Evolutionary conservation across 2,113 vertebrate species (phyloP), one percentile per base, ranked within the genome.

Genomic region (Sander lucioperca): DNA sequence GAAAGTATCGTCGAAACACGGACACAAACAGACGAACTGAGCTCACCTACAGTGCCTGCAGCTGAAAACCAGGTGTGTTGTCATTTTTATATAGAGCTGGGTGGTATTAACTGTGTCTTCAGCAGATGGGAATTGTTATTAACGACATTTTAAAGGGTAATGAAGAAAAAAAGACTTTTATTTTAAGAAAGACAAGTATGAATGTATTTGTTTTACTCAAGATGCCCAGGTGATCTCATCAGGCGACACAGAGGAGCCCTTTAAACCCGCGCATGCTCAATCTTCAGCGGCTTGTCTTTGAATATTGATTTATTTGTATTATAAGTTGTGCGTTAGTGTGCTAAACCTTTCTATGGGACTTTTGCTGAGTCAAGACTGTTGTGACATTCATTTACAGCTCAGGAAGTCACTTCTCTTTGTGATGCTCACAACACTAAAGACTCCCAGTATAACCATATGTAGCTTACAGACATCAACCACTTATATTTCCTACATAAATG

Each of bases 61-160:
- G 78, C 83, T 84, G 76, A 92, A 80, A 74, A 69, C 3, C 87
- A 90, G 92, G 92, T 94, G 82, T 56, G 85, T 64, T 11, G 6
- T 14, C 50, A 5, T 43, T 71, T 11, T 25, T n/a, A 36, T 61
- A 12, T 9, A 21, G 19, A 13, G 64, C 21, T 25, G 72, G 4
- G 30, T 51, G 72, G 14, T 25, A 0, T 56, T n/a, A 3, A 25
- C 54, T 33, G 43, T 65, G 56, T 57, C 6, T n/a, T 13, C 36
- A 54, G 36, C 59, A 21, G 30, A 0, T 25, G 39, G 19, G 16
- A 14, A 3, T n/a, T 39, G 4, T 30, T 48, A 6, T 16, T 33
- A 43, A 10, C 56, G 5, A 10, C 14, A 5, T 14, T 27, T 48
- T 25, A 15, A 10, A 51, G 15, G 9, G 36, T 10, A 18, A 10